Base-by-base conservation (phyloP, 2,888 invertebrate species). In the Epicampocera succincta region DNA sequence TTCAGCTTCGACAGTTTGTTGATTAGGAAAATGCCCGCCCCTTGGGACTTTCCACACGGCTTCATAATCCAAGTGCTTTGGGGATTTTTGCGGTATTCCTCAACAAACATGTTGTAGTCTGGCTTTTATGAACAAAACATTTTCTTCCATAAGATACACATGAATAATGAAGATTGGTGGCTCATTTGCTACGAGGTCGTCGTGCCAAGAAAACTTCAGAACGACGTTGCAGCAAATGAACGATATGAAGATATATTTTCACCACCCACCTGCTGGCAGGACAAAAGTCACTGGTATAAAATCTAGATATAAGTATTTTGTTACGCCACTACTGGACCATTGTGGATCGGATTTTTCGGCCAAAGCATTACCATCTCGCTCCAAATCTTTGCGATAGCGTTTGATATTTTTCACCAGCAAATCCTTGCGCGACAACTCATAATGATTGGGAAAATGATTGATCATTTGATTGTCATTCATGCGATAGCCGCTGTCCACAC, bases 61-160 rank as follows among this genome's bases (percentile, higher is more conserved):
- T 99, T 98, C 95, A 98, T 97, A 84, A 99, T 99, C 98, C 98
- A 99, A 0, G 98, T 98, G 86, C 96, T 96, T 88, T 96, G 96
- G 0, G 98, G 98, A 84, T 95, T 96, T 91, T 97, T 98, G 69
- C 98, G 93, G 90, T 98, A 99, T 89, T 98, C 98, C 89, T 98
- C 98, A 1, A 98, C 98, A 91, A 99, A 98, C 94, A 98, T 95
- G 90, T 98, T 98, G 90, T 99, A 99, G 91, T 99, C 98, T 76
- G 3, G 33, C 3, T 9, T 33, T 33, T 33, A 4, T 4, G 6
- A 33, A 33, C 3, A 33, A 9, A 9, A 9, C 6, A 9, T 33
- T 33, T 33, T n/a, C n/a, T n/a, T n/a, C n/a, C n/a, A n/a, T n/a
- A n/a, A n/a, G n/a, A n/a, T n/a, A n/a, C n/a, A n/a, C n/a, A n/a